Base-by-base conservation (phyloP, 2,113 vertebrate species). In the Neoarius graeffei region DNA sequence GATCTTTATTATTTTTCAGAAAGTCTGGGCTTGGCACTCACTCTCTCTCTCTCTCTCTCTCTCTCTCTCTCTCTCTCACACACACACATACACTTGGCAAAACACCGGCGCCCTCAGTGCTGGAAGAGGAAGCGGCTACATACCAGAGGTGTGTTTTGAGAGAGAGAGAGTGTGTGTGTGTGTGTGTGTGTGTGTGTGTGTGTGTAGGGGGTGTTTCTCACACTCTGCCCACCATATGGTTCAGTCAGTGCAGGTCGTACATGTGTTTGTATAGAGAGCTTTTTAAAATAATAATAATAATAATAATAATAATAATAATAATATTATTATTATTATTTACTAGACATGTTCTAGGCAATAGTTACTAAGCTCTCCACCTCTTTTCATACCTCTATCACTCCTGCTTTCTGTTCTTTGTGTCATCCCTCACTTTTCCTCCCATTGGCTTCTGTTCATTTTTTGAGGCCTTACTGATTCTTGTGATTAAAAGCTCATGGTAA, bases 1-100 rank as follows among this genome's bases (percentile, higher is more conserved):
- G 85, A 76, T 86, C 73, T 79, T 84, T 84, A 84, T 84, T 84
- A 84, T 84, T 84, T 84, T 35, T 84, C 82, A 84, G 82, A 84
- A 84, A 69, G 82, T 69, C 64, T 84, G 64, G 8, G 14, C 81
- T 83, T 83, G 81, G 81, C 74, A 77, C 74, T 50, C 42, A 50
- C 73, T 52, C 42, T 25, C 71, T 7, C 6, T 54, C 52, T 54
- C 6, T 54, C 52, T 54, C 6, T 54, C 52, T 54, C 6, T 54
- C 52, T 54, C 6, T 54, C 52, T 54, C 6, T 54, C 52, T 54
- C 6, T 54, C 52, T 54, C 6, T 54, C 52, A 60, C 52, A 79
- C 50, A 79, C 76, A 79, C 76, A 77, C 74, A 77, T 48, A 77
- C 74, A 74, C 64, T 67, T 84, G 82, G 82, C 82, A 69, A 69